Conservation (phyloP, 2,888 invertebrate genomes). For the Limnephilus marmoratus region DNA sequence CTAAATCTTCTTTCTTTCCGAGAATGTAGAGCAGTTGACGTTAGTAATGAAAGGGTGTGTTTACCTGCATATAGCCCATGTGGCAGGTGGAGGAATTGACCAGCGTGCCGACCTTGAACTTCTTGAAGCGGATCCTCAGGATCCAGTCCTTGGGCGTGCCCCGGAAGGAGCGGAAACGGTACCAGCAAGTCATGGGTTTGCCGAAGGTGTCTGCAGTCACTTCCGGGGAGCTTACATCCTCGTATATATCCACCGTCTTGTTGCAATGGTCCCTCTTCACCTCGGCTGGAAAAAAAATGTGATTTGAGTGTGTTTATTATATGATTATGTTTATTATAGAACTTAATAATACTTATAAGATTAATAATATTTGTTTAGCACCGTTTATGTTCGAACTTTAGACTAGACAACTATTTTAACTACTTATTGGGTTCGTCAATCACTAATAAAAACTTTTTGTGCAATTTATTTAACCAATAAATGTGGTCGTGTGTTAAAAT, state of each 20-base stretch:
- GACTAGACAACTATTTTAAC: too few species aligned
- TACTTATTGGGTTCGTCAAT: too few species aligned
- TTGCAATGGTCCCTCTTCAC: constrained; percentile 92
- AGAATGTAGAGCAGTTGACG: neutral
- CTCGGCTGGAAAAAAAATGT: constrained; percentile 71
- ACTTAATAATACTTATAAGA: too few species aligned
- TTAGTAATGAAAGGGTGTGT: neutral
- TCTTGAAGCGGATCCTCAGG: constrained; percentile 91
- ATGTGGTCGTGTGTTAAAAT: too few species aligned
- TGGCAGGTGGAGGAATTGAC: constrained; percentile 92
- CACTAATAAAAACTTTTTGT: too few species aligned
- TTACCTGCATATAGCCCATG: constrained; percentile 90
- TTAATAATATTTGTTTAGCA: too few species aligned
- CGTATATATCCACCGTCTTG: constrained; percentile 95
- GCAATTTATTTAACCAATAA: too few species aligned
- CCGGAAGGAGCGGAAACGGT: constrained; percentile 91
- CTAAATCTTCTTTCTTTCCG: too few species aligned
- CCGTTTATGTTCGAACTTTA: too few species aligned
- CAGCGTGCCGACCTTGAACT: constrained; percentile 93
- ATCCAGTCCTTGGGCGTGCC: constrained; percentile 95
- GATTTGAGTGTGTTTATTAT: neutral
- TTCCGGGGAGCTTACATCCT: constrained; percentile 92
- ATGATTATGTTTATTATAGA: neutral
- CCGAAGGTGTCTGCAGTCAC: constrained; percentile 90
- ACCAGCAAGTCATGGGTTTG: constrained; percentile 92